A percentile compares a stretch with the other conserved stretches of the same genome.
Conservation (phyloP, 1,140 invertebrate species). For the Thaumatotibia leucotreta region DNA sequence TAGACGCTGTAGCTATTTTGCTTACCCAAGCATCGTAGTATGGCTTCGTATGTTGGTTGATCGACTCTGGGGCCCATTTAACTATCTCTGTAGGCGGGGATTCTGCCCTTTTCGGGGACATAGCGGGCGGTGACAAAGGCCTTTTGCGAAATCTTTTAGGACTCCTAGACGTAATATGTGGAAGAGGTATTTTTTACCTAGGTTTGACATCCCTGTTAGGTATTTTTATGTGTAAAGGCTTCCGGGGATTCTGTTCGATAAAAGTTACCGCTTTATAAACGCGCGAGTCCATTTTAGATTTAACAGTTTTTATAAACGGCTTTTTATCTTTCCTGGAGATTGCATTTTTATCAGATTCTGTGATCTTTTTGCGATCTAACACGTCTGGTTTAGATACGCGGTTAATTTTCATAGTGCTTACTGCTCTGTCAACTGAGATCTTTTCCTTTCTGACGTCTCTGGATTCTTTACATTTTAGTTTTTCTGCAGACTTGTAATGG, state of each 20-base stretch:
- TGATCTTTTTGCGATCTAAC: neutral
- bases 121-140: slow-evolving; percentile 23
- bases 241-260: slow-evolving; percentile 26
- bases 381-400: neutral
- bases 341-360: neutral
- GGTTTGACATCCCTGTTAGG: slow-evolving; percentile 21
- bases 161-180: neutral
- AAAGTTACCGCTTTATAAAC: slow-evolving; percentile 44
- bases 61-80: slow-evolving; percentile 42
- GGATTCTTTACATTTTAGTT: neutral
- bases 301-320: slow-evolving; percentile 40
- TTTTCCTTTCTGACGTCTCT: neutral
- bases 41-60: slow-evolving; percentile 41
- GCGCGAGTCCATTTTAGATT: slow-evolving; percentile 25
- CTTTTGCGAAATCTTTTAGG: slow-evolving; percentile 15
- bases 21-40: slow-evolving; percentile 63
- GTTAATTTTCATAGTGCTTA: neutral
- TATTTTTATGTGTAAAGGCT: slow-evolving; percentile 36
- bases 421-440: neutral
- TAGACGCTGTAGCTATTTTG: slow-evolving; percentile 8
- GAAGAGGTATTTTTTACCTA: slow-evolving; percentile 4
- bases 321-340: slow-evolving; percentile 12
- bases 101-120: slow-evolving; percentile 8
- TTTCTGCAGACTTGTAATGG: neutral
- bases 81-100: slow-evolving; percentile 46